Evolutionary conservation across 1,140 invertebrate genomes (phyloP), one percentile per base, ranked within the genome.

Genomic region (Tetranychus cinnabarinus): DNA sequence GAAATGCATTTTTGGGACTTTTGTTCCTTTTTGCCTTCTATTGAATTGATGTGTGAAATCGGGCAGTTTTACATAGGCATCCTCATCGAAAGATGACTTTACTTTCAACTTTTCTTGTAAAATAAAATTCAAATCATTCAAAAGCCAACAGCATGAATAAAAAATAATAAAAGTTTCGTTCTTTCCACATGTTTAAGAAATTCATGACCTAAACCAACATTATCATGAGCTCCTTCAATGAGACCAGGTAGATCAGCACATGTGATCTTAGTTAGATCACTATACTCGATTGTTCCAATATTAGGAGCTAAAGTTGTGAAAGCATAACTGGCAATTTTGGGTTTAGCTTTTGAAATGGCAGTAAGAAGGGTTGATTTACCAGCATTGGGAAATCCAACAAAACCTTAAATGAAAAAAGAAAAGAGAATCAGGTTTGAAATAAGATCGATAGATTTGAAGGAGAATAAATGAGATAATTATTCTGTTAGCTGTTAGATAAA

Each of bases 11-110:
- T 12, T 57, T 13, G 10, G 8, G 8, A 3, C 12, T 67, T 70
- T 97, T 92, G 78, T 92, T 86, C 81, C 97, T 97, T 71, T 96
- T 96, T 0, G 96, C 69, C 57, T 88, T 74, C 61, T 96, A 72
- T 48, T 95, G 77, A 1, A 85, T 79, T 60, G 91, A 89, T 69
- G 88, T 95, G 6, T 82, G 72, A 34, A 92, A 63, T 57, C 97
- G 72, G 36, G 84, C 81, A n/a, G 79, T 74, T 67, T 88, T 82
- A 69, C 93, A 97, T 1, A 96, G 56, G 97, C 74, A 76, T 97
- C 92, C 73, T 87, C 91, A 69, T 90, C 95, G 0, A 97, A 74
- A 0, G 92, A 72, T 55, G 91, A 69, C n/a, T 96, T 75, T 58
- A 87, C 96, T 73, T 95, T 85, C 10, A 55, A 33, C 12, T 13